Percentiles rank a stretch among this genome's conserved stretches.
phyloP scores from a whole-genome alignment of 1,140 invertebrate genomes.

The Trichonephila inaurata region DNA sequence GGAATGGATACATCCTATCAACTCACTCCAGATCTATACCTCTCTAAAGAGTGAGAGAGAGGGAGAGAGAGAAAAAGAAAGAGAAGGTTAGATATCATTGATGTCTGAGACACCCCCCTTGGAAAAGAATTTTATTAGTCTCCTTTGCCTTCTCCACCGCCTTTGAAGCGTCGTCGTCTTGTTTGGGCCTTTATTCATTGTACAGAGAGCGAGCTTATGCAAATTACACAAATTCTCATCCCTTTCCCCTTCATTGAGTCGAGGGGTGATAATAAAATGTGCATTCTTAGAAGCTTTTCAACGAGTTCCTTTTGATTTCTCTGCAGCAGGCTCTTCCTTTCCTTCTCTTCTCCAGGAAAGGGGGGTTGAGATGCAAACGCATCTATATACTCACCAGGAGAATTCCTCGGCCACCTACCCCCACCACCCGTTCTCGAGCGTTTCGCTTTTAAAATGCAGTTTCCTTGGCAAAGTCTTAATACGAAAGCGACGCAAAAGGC shows the following conservation, averaged over 20 bases:
- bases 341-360: not conserved
- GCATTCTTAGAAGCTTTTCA: conserved; percentile 75
- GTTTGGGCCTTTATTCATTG: conserved; percentile 74
- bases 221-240: conserved; percentile 75
- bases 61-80: not conserved
- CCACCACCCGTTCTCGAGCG: not conserved
- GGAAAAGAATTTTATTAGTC: conserved; percentile 76
- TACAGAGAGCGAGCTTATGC: conserved; percentile 72
- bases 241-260: conserved; percentile 76
- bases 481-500: conserved; percentile 47
- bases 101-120: conserved; percentile 29
- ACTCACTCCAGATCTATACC: not conserved
- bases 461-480: conserved; percentile 64
- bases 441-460: conserved; percentile 63
- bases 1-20: not conserved
- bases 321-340: conserved; percentile 34
- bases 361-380: not conserved
- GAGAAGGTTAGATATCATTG: conserved; percentile 70
- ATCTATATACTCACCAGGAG: not conserved
- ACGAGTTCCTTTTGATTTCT: conserved; percentile 73
- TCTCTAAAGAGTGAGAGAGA: not conserved
- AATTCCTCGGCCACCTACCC: not conserved
- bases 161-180: conserved; percentile 67
- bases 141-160: conserved; percentile 46
- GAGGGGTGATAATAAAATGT: conserved; percentile 75